Evolutionary conservation across 2,113 vertebrate species (phyloP), one percentile per base, ranked within the genome.

Genomic region (Pollimyrus isidori): DNA sequence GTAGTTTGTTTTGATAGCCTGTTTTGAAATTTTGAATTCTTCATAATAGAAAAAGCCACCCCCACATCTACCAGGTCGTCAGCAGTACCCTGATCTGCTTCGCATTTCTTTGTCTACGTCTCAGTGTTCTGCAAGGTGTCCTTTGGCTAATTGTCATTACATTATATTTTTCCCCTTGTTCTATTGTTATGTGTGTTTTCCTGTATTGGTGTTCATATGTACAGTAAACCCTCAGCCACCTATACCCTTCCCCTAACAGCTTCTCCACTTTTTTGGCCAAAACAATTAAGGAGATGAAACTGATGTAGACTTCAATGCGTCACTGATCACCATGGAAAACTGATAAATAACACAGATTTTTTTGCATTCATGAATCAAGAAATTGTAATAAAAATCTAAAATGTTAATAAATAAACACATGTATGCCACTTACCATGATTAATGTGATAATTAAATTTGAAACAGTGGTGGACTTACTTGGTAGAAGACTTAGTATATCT

Each of bases 11-110:
- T 83, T 88, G n/a, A 90, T 45, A 30, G 62, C 52, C 85, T 90
- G 50, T 87, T 23, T 23, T 52, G 62, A 80, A 90, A 21, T 76
- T 35, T 90, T 90, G 86, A 88, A 82, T 89, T 90, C 76, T 42
- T 23, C 11, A 52, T 86, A 84, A 89, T 23, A n/a, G n/a, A 86
- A 89, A 49, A 90, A 5, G 30, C 69, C 69, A 76, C 30, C 4
- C 15, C 15, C 5, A 76, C 69, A 76, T 39, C 35, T 42, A 49
- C 4, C 46, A 85, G 46, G 45, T 42, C 17, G 0, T 42, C 35
- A 80, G 73, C 73, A 7, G 1, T 2, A 19, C 1, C 23, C n/a
- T 11, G 26, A 0, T 80, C 73, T 7, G 1, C 35, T 42, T 42
- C 30, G 5, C 35, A 30, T 69, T 13, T 69, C 1, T 4, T 4